A percentile compares a stretch with the other conserved stretches of the same genome.
phyloP scores from a whole-genome alignment of 1,140 invertebrate genomes.

The Odontomachus brunneus region DNA sequence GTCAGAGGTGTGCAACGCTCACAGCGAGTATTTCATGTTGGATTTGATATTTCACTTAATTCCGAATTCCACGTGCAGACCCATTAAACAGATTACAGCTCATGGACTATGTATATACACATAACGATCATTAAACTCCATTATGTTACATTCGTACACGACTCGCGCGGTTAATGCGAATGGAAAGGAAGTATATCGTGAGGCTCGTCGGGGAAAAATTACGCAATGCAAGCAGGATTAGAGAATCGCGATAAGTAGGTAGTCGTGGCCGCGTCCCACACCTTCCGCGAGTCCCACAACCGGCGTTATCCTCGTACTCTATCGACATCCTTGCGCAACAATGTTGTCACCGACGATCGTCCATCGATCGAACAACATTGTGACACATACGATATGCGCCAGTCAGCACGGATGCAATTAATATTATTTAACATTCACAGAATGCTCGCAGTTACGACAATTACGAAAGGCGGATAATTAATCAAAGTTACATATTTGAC shows the following conservation, averaged over 20 bases:
- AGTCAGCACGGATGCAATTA: neutral
- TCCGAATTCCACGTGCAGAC: conserved; percentile 3
- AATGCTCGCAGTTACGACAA: neutral
- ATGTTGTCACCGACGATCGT: neutral
- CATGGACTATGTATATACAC: neutral
- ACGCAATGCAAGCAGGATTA: conserved; percentile 1
- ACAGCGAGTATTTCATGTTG: conserved; percentile 10
- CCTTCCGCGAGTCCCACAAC: conserved; percentile 4
- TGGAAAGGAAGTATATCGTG: conserved; percentile 16
- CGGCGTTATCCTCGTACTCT: neutral
- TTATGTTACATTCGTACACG: neutral
- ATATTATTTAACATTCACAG: neutral
- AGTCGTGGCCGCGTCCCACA: conserved; percentile 5
- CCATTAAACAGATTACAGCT: conserved; percentile 4
- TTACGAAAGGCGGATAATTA: too few species aligned
- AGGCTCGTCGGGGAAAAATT: neutral
- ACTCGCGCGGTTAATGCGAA: conserved; percentile 2
- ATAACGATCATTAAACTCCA: neutral
- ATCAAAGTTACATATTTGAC: too few species aligned
- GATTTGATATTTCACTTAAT: conserved; percentile 40
- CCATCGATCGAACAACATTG: neutral
- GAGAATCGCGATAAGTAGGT: conserved; percentile 3
- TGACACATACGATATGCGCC: neutral
- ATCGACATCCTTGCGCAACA: neutral
- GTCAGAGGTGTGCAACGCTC: neutral